A percentile compares a stretch with the other conserved stretches of the same genome.
Evolutionary conservation across 2,888 invertebrate genomes (phyloP).

Genomic region (Willowsia nigromaculata): DNA sequence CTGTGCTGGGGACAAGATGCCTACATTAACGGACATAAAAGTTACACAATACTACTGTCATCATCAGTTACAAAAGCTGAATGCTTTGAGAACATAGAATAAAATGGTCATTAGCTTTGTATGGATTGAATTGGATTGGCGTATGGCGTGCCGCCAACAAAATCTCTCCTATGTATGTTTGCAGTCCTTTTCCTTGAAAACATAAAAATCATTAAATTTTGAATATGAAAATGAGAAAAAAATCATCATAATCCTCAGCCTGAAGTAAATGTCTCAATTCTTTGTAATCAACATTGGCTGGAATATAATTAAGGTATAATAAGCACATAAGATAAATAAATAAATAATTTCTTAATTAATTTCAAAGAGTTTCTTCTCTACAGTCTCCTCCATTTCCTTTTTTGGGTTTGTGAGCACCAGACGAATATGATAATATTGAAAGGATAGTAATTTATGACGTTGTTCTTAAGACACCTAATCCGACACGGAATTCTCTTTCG

Average conservation of each 20-base stretch:
- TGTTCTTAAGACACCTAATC: constrained; percentile 18
- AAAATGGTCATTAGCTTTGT: constrained; percentile 20
- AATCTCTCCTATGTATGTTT: no score
- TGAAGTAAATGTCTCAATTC: neutral
- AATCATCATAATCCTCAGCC: neutral
- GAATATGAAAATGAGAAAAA: neutral
- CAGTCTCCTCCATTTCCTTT: constrained; percentile 10
- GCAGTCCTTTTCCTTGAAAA: neutral
- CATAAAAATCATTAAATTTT: neutral
- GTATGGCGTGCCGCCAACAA: neutral
- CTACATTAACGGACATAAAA: neutral
- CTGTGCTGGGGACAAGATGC: neutral
- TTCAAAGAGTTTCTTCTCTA: neutral
- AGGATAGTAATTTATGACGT: constrained; percentile 15
- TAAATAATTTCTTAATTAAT: constrained; percentile 23
- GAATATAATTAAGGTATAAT: neutral
- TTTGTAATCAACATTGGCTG: neutral
- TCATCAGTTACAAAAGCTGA: neutral
- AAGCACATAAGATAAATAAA: neutral
- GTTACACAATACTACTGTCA: neutral
- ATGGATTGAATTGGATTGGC: neutral
- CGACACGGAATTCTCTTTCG: neutral
- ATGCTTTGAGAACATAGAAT: neutral
- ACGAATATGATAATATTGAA: neutral
- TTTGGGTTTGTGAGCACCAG: neutral